Evolutionary conservation across 2,797 vertebrate species (phyloP).

Genomic region (Esox lucius): DNA sequence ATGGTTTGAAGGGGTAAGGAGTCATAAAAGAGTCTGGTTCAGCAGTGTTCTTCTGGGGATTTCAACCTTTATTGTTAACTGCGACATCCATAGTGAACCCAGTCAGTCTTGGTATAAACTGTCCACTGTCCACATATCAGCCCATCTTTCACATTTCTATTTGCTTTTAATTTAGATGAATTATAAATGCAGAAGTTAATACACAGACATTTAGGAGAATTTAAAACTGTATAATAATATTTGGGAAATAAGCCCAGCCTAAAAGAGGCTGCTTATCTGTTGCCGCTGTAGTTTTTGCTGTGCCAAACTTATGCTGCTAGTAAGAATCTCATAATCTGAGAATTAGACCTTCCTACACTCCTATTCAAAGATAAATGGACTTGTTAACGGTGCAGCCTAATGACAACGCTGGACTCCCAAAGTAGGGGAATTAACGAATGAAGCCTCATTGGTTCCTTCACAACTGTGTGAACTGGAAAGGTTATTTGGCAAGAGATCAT

Average conservation of each 20-base stretch:
- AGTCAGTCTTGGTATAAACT: no score
- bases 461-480: slow-evolving; percentile 21
- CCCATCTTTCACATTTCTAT: no score
- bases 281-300: slow-evolving; percentile 23
- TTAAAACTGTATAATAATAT: slow-evolving; percentile 36
- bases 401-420: slow-evolving; percentile 30
- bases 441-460: slow-evolving; percentile 51
- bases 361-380: slow-evolving; percentile 47
- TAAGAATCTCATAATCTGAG: slow-evolving; percentile 30
- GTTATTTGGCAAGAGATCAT: slow-evolving; percentile 39
- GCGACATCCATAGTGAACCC: no score
- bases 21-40: no score
- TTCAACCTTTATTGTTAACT: no score
- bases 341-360: slow-evolving; percentile 30
- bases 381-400: slow-evolving; percentile 39
- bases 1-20: no score
- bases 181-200: background rate
- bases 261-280: slow-evolving; percentile 13
- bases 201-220: background rate
- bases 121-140: no score
- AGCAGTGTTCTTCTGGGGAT: no score
- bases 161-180: background rate
- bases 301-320: slow-evolving; percentile 37
- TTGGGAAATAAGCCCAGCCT: slow-evolving; percentile 39
- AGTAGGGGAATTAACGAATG: slow-evolving; percentile 38